phyloP scores from a whole-genome alignment of 37 sponge, comb jelly and placozoan species.

The Bolinopsis microptera region DNA sequence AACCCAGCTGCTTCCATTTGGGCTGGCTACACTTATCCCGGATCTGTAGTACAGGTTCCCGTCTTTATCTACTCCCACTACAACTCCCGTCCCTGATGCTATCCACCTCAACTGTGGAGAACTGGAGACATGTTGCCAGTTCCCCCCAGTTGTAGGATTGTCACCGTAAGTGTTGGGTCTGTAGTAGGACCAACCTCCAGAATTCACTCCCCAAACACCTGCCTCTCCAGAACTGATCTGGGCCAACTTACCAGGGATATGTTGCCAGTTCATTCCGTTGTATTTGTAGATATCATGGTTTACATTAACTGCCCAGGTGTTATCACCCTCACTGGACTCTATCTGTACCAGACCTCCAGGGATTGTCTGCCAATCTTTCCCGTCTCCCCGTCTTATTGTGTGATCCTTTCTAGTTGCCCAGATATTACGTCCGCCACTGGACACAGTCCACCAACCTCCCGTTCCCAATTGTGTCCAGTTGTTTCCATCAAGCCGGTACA shows the following conservation, averaged over 20 bases:
- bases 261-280: not conserved
- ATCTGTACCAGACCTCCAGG: not conserved
- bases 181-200: not conserved
- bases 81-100: not conserved
- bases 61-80: not conserved
- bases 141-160: not conserved
- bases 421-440: not conserved
- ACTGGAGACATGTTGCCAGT: not conserved
- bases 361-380: not conserved
- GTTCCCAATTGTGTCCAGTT: not conserved
- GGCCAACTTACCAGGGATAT: not conserved
- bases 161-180: not conserved
- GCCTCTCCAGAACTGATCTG: not conserved
- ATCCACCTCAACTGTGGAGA: not conserved
- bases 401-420: not conserved
- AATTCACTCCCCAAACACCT: not conserved
- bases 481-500: not conserved
- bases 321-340: not conserved
- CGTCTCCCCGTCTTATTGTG: not conserved
- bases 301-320: not conserved
- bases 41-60: not conserved
- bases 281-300: not conserved
- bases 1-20: not conserved
- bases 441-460: not conserved
- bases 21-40: not conserved